phyloP scores from a whole-genome alignment of 2,888 invertebrate species.

The Philereme vetulata region DNA sequence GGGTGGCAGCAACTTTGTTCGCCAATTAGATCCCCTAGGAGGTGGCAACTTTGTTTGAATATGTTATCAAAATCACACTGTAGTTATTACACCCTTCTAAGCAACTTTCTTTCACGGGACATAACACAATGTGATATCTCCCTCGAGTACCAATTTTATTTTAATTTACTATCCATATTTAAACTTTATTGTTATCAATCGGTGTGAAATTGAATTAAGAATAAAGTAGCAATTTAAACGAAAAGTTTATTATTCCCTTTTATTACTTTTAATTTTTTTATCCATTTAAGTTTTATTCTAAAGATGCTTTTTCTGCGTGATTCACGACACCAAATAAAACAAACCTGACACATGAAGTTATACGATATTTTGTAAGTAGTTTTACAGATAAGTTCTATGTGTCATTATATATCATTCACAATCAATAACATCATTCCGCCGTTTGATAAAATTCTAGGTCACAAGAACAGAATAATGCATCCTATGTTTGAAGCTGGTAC shows the following conservation, averaged over 20 bases:
- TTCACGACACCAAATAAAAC: constrained; percentile 1
- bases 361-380: neutral
- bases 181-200: constrained; percentile 43
- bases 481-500: constrained; percentile 59
- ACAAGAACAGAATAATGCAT: constrained; percentile 69
- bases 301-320: neutral
- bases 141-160: constrained; percentile 36
- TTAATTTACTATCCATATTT: constrained; percentile 44
- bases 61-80: constrained; percentile 23
- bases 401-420: neutral
- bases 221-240: constrained; percentile 54
- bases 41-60: constrained; percentile 69
- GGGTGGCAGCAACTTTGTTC: constrained; percentile 79
- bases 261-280: neutral
- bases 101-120: constrained; percentile 23
- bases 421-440: constrained; percentile 5
- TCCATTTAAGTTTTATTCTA: neutral
- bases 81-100: constrained; percentile 34
- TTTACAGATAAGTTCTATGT: constrained; percentile 9
- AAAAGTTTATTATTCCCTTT: neutral
- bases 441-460: constrained; percentile 56
- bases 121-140: constrained; percentile 59
- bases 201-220: constrained; percentile 47
- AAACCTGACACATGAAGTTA: neutral
- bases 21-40: constrained; percentile 66